These are phyloP conservation scores for Ornithoptera priamus DNA, from an alignment of 2,888 invertebrate genomes.

Conservation along the genomic window DNA sequence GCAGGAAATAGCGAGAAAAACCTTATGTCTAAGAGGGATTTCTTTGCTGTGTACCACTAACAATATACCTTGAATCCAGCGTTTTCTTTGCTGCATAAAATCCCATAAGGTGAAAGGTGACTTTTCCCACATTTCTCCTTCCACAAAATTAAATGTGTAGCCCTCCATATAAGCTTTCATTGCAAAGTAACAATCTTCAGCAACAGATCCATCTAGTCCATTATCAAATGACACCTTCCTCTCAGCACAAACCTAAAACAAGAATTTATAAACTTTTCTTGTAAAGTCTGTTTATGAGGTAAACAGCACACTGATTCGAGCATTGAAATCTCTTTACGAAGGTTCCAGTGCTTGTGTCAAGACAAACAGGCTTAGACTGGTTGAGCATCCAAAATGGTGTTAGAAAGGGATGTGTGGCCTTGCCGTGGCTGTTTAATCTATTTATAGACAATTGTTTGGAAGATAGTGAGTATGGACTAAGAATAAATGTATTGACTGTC, in stretches of 20 bases:
- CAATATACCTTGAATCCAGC: conserved; percentile 96
- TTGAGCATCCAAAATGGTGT: too few relatives aligned
- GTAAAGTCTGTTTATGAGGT: neutral
- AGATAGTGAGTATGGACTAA: too few relatives aligned
- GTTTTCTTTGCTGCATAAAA: conserved; percentile 96
- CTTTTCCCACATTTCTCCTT: conserved; percentile 99
- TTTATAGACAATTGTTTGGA: too few relatives aligned
- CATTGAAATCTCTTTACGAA: too few relatives aligned
- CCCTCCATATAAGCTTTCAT: conserved; percentile 96
- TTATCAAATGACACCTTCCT: conserved; percentile 96
- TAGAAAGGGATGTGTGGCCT: too few relatives aligned
- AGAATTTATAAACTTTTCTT: conserved; percentile 4
- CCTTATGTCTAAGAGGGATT: conserved; percentile 88
- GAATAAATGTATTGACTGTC: too few relatives aligned
- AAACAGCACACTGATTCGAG: too few relatives aligned
- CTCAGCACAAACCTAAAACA: conserved; percentile 91
- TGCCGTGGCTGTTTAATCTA: too few relatives aligned
- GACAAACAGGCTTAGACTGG: too few relatives aligned
- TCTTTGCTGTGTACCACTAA: conserved; percentile 92
- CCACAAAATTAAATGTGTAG: conserved; percentile 96
- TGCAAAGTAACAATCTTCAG: conserved; percentile 98
- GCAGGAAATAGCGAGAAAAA: conserved; percentile 91
- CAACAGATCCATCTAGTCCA: conserved; percentile 97
- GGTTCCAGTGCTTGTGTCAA: too few relatives aligned
- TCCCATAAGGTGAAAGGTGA: conserved; percentile 97